Evolutionary conservation across 2,888 invertebrate genomes (phyloP).

Genomic region (Pristionchus mayeri): DNA sequence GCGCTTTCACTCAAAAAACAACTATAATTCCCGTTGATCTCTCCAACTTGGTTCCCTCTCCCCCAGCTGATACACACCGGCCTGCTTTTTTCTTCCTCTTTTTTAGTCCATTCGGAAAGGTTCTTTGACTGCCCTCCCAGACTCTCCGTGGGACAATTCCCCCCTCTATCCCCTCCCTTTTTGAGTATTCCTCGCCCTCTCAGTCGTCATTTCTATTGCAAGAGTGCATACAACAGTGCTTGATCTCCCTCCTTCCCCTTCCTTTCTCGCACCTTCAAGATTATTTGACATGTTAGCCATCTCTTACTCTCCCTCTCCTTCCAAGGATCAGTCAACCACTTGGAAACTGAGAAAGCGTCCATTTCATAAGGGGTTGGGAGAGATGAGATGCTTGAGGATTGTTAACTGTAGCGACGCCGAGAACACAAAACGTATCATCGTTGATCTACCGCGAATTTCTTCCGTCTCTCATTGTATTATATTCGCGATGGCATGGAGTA

Average conservation of each 20-base stretch:
- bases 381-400: conserved; percentile 14
- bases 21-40: conserved; percentile 21
- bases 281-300: conserved; percentile 26
- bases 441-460: conserved; percentile 9
- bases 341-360: conserved; percentile 18
- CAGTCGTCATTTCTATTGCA: conserved; percentile 39
- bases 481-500: background rate
- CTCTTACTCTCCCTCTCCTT: background rate
- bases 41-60: background rate
- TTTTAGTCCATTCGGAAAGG: conserved; percentile 6
- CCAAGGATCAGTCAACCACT: conserved; percentile 38
- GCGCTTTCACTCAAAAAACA: conserved; percentile 12
- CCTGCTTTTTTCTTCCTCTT: conserved; percentile 14
- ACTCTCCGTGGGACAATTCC: background rate
- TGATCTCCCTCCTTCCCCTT: conserved; percentile 36
- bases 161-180: background rate
- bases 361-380: background rate
- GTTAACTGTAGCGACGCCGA: background rate
- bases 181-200: conserved; percentile 32
- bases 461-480: conserved; percentile 19
- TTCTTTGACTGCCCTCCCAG: conserved; percentile 6
- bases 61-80: conserved; percentile 1
- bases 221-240: conserved; percentile 35
- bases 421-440: background rate
- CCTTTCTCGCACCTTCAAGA: conserved; percentile 13